Base-by-base conservation (phyloP, 2,888 invertebrate species). In the Cactoblastis cactorum region DNA sequence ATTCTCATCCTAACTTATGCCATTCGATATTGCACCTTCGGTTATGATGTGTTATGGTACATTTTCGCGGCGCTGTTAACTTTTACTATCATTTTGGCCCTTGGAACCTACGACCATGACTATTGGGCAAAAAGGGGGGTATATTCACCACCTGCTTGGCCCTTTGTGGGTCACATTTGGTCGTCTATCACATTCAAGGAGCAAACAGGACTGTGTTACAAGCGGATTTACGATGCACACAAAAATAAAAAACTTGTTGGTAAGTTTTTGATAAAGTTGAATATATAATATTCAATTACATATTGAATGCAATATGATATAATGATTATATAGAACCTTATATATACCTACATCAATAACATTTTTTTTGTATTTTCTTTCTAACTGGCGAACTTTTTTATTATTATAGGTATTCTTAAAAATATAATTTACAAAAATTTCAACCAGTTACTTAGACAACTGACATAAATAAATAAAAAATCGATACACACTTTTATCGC, bases 151-250 rank as follows among this genome's bases (percentile, higher is more conserved):
- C 80, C 86, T 0, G 80, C 74, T 0, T 72, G 74, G 74, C 89
- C 86, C 0, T 59, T 89, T 1, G 85, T 88, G 0, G 89, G 89
- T 1, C 87, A 89, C 54, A 88, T 88, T 22, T 60, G 73, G 47
- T 65, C 83, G 0, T 83, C 88, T 53, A 80, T 83, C 6, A 69
- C 74, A 33, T 83, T 87, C 53, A 81, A 79, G 61, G 88, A 88
- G 56, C 89, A 89, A 64, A 83, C 84, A 1, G 89, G 88, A 0
- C 74, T 85, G 64, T 83, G 82, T 53, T 89, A 87, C 60, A 81
- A 86, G 56, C 79, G 77, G 56, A 80, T 88, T 45, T 89, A 89
- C 38, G 83, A 89, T 51, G 71, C 69, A 0, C 78, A 85, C 56
- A 83, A 69, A 61, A 62, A 82, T 55, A 67, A 78, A 48, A 67